Conservation (phyloP, 2,113 vertebrate genomes). For the Anguilla rostrata region DNA sequence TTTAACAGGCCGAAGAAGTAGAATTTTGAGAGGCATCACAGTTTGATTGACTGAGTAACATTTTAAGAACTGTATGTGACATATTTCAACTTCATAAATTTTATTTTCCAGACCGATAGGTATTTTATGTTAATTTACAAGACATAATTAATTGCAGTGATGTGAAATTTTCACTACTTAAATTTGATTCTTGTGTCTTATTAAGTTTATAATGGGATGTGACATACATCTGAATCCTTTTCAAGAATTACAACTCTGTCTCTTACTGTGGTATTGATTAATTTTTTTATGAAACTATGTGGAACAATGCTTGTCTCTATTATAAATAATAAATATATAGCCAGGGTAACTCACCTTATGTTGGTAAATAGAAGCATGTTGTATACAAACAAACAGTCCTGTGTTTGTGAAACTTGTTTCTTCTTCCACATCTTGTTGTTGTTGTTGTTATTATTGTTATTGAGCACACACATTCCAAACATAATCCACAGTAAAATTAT, state of each 20-base stretch:
- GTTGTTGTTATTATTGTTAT: not conserved
- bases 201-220: not conserved
- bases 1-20: too few relatives aligned
- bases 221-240: not conserved
- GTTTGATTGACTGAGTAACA: not conserved
- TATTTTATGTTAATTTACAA: not conserved
- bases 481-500: too few relatives aligned
- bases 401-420: not conserved
- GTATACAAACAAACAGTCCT: too few relatives aligned
- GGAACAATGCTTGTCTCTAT: not conserved
- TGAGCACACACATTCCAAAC: too few relatives aligned
- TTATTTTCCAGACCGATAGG: too few relatives aligned
- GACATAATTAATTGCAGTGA: not conserved
- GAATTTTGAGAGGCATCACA: too few relatives aligned
- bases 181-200: not conserved
- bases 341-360: not conserved
- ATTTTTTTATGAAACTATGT: not conserved
- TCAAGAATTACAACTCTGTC: not conserved
- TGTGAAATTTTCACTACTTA: not conserved
- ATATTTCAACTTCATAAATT: not conserved
- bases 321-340: not conserved
- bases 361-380: not conserved
- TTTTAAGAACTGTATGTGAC: not conserved
- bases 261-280: not conserved
- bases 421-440: not conserved